A percentile compares a stretch with the other conserved stretches of the same genome.
Conservation (phyloP, 2,888 invertebrate species). For the Mantis religiosa region DNA sequence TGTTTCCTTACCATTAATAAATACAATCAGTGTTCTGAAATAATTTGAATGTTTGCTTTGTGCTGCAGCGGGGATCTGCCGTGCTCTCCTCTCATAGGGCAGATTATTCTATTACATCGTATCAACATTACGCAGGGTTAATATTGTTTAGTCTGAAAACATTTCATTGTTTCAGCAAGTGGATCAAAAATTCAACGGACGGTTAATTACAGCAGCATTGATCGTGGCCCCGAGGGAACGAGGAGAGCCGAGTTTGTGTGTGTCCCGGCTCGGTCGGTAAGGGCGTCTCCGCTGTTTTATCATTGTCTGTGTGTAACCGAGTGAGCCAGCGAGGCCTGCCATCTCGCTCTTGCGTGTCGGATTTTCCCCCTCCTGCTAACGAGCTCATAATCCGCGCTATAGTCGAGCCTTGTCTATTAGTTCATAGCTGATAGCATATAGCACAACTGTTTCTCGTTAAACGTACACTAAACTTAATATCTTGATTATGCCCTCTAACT, state of each 20-base stretch:
- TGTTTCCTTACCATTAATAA: conserved; percentile 40
- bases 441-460: no score
- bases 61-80: neutral
- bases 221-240: conserved; percentile 45
- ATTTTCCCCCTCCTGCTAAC: neutral
- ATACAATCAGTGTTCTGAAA: conserved; percentile 44
- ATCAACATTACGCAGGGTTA: conserved; percentile 59
- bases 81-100: conserved; percentile 41
- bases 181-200: conserved; percentile 64
- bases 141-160: conserved; percentile 66
- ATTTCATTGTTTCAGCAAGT: conserved; percentile 58
- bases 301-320: neutral
- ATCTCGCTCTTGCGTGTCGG: neutral
- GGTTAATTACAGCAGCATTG: conserved; percentile 58
- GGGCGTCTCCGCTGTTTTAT: neutral
- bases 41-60: conserved; percentile 47
- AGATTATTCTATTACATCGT: conserved; percentile 68
- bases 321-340: neutral
- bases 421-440: neutral
- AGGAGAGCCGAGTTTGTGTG: conserved; percentile 40
- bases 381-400: neutral
- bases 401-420: neutral
- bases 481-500: no score
- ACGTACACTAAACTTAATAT: no score
- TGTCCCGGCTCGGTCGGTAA: neutral